phyloP scores from a whole-genome alignment of 2,888 invertebrate species.

The Napeogenes sylphis region DNA sequence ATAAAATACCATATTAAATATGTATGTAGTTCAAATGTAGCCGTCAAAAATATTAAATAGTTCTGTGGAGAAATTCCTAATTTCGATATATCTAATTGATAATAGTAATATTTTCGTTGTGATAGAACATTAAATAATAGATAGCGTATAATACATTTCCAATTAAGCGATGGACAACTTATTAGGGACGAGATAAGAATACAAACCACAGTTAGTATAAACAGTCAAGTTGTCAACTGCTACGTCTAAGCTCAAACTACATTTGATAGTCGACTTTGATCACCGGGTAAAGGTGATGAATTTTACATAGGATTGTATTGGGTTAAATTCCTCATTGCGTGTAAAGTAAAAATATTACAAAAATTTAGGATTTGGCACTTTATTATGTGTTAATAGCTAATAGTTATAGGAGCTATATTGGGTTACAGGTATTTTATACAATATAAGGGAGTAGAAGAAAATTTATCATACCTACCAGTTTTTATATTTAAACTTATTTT shows the following conservation, averaged over 20 bases:
- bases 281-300: not conserved
- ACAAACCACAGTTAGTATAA: not conserved
- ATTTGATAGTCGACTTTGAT: not conserved
- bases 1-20: slow-evolving; percentile 14
- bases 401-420: slow-evolving; percentile 23
- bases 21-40: slow-evolving; percentile 32
- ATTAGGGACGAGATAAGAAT: too few species aligned
- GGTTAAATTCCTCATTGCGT: not conserved
- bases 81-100: slow-evolving; percentile 26
- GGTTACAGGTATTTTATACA: slow-evolving; percentile 27
- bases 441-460: slow-evolving; percentile 26
- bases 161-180: too few species aligned
- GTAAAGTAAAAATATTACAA: not conserved
- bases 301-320: not conserved
- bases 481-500: slow-evolving; percentile 13
- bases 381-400: slow-evolving; percentile 19
- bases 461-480: slow-evolving; percentile 16
- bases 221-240: not conserved
- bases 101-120: slow-evolving; percentile 30
- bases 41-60: slow-evolving; percentile 63
- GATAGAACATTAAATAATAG: slow-evolving; percentile 24
- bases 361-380: slow-evolving; percentile 27
- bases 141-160: not conserved
- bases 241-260: not conserved
- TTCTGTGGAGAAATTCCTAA: slow-evolving; percentile 31